phyloP scores from a whole-genome alignment of 2,113 vertebrate species.

The Carassius gibelio region DNA sequence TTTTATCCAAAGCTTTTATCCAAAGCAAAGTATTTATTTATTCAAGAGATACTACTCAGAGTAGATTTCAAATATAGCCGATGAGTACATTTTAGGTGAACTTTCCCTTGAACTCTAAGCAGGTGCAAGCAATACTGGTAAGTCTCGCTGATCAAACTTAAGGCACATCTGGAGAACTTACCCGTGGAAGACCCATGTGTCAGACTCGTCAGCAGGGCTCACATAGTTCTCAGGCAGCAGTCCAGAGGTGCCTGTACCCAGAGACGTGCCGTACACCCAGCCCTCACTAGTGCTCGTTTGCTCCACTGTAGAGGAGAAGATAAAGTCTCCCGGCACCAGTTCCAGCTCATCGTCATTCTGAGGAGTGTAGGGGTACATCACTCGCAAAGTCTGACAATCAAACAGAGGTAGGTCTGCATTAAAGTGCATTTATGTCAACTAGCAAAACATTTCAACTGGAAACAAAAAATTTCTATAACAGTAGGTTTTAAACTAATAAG shows the following conservation, averaged over 20 bases:
- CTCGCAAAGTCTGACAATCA: slow-evolving; percentile 84
- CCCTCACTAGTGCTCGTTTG: slow-evolving; percentile 92
- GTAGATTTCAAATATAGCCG: not conserved
- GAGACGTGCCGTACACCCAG: slow-evolving; percentile 91
- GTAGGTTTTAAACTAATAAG: not conserved
- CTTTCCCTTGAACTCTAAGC: not conserved
- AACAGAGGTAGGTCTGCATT: not conserved
- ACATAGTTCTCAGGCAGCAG: slow-evolving; percentile 96
- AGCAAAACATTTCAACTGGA: not conserved
- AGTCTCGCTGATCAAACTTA: not conserved
- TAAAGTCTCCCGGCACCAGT: slow-evolving; percentile 89
- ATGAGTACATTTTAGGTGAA: not conserved
- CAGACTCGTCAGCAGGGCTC: slow-evolving; percentile 88
- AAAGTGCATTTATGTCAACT: not conserved
- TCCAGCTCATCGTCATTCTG: slow-evolving; percentile 97
- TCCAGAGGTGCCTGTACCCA: slow-evolving; percentile 87
- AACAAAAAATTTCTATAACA: not conserved
- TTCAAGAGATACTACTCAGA: not conserved
- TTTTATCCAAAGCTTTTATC: no score
- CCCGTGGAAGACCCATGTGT: slow-evolving; percentile 97
- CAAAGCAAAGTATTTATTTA: not conserved
- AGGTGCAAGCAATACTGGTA: not conserved
- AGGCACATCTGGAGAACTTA: slow-evolving; percentile 65
- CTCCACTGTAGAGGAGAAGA: slow-evolving; percentile 92
- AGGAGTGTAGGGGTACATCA: slow-evolving; percentile 94